Conservation (phyloP, 2,797 vertebrate genomes). For the Pseudochromis fuscus region DNA sequence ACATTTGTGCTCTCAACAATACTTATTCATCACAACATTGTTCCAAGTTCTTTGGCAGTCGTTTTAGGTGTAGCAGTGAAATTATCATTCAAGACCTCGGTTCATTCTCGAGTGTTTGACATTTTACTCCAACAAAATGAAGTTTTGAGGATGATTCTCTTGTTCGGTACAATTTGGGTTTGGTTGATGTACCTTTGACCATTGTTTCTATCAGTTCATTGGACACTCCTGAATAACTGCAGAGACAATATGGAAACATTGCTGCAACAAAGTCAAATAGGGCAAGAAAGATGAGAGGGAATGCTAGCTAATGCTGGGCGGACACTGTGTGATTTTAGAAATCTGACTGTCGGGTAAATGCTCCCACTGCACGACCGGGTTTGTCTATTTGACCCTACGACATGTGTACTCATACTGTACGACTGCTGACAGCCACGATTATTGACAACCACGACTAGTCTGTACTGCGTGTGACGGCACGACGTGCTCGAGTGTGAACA, state of each 20-base stretch:
- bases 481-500: no score
- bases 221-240: no score
- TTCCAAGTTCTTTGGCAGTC: constrained; percentile 43
- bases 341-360: no score
- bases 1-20: constrained; percentile 14
- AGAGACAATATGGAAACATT: neutral
- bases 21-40: constrained; percentile 22
- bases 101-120: neutral
- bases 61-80: constrained; percentile 3
- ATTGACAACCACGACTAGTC: no score
- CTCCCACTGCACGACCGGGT: no score
- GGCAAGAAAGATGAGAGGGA: neutral
- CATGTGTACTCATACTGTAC: no score
- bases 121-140: neutral
- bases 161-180: neutral
- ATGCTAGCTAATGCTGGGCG: no score
- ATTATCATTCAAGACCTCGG: constrained; percentile 10
- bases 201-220: constrained; percentile 7
- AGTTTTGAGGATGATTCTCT: constrained; percentile 11
- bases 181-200: constrained; percentile 8
- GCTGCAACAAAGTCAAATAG: neutral
- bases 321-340: no score
- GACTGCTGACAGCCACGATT: no score
- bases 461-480: no score
- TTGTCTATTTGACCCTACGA: no score